These are phyloP conservation scores for Taurulus bubalis DNA, from an alignment of 2,113 vertebrate genomes.

Conservation along the genomic window DNA sequence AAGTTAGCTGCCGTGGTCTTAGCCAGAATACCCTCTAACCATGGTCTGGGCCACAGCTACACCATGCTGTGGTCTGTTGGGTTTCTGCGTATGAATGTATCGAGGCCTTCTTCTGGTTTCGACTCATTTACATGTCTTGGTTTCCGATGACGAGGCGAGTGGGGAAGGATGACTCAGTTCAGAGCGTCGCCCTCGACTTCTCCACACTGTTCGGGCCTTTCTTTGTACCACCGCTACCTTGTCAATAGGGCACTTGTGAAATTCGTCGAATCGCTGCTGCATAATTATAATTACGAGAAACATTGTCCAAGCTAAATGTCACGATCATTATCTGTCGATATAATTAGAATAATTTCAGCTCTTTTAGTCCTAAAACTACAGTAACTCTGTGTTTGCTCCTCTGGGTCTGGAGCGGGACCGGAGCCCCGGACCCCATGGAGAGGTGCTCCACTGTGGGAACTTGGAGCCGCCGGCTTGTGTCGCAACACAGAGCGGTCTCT, in stretches of 20 bases:
- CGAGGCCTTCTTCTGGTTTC: slow-evolving; percentile 42
- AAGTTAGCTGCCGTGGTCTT: slow-evolving; percentile 56
- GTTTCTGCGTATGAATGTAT: slow-evolving; percentile 21
- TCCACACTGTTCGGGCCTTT: neutral
- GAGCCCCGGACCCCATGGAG: slow-evolving; percentile 41
- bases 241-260: neutral
- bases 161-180: slow-evolving; percentile 5
- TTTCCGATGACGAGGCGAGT: slow-evolving; percentile 15
- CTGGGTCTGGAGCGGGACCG: slow-evolving; percentile 34
- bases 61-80: slow-evolving; percentile 38
- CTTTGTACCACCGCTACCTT: neutral
- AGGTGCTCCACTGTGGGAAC: slow-evolving; percentile 79
- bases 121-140: slow-evolving; percentile 41
- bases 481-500: slow-evolving; percentile 65
- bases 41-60: slow-evolving; percentile 50
- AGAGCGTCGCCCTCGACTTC: neutral
- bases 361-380: neutral
- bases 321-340: no score
- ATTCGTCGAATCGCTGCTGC: neutral
- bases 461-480: slow-evolving; percentile 42
- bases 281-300: neutral
- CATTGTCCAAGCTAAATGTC: neutral
- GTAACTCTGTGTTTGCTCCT: slow-evolving; percentile 13
- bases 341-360: no score
- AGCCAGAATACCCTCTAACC: slow-evolving; percentile 49